Conservation (phyloP, 2,888 invertebrate species). For the Papilio protenor region DNA sequence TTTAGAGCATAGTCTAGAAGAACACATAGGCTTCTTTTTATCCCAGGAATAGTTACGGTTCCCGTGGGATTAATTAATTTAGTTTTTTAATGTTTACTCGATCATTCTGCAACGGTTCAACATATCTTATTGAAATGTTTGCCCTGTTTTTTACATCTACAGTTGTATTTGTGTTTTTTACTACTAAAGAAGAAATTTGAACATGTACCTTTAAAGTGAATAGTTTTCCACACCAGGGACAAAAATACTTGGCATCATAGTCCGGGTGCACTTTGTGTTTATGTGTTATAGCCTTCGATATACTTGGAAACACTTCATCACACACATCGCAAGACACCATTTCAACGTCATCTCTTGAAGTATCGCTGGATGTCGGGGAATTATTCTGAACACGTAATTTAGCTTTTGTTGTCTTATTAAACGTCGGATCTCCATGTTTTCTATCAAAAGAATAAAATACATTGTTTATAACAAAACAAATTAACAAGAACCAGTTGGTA, state of each 20-base stretch:
- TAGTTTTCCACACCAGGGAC: conserved; percentile 87
- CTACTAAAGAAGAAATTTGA: background rate
- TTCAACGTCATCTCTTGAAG: conserved; percentile 62
- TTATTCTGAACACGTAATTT: conserved; percentile 60
- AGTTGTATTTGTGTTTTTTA: background rate
- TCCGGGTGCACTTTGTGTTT: conserved; percentile 87
- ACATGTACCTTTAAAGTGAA: conserved; percentile 85
- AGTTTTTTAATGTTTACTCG: no score
- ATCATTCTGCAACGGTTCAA: no score
- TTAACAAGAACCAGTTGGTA: conserved; percentile 27
- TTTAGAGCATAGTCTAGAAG: no score
- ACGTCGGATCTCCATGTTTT: conserved; percentile 86
- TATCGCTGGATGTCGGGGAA: conserved; percentile 55
- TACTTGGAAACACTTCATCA: conserved; percentile 81
- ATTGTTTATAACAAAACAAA: conserved; percentile 26
- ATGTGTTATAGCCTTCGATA: conserved; percentile 87
- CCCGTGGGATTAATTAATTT: no score
- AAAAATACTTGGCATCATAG: conserved; percentile 86
- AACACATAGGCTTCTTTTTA: no score
- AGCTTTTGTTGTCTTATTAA: conserved; percentile 73
- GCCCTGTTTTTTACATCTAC: background rate
- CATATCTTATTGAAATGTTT: background rate
- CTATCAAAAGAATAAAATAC: conserved; percentile 59
- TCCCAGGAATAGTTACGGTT: no score
- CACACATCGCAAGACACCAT: conserved; percentile 85